Percentiles rank a stretch among this genome's conserved stretches.
Evolutionary conservation across 2,113 vertebrate species (phyloP).

Genomic region (Collichthys lucidus): DNA sequence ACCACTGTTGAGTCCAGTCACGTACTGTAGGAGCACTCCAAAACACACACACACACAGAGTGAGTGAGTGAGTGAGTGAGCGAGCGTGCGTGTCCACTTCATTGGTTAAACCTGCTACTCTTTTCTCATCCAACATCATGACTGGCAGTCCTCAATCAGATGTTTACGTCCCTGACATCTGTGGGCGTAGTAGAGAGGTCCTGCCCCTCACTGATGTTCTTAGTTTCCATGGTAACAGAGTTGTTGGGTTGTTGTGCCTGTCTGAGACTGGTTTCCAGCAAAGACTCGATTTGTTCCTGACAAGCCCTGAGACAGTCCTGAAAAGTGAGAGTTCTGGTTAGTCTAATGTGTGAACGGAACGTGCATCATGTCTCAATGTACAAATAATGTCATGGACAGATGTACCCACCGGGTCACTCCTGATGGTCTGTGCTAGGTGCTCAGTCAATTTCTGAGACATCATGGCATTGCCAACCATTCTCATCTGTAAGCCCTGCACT

Average conservation of each 20-base stretch:
- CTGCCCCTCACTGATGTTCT: slow-evolving; percentile 87
- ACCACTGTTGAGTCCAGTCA: neutral
- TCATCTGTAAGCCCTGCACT: slow-evolving; percentile 91
- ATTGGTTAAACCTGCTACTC: neutral
- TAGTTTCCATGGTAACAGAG: slow-evolving; percentile 88
- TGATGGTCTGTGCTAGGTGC: slow-evolving; percentile 93
- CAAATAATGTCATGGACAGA: neutral
- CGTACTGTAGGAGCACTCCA: neutral
- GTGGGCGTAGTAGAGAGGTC: slow-evolving; percentile 94
- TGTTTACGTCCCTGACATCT: slow-evolving; percentile 93
- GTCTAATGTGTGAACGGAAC: neutral
- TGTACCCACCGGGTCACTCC: slow-evolving; percentile 91
- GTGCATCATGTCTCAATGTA: neutral
- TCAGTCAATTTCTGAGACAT: slow-evolving; percentile 90
- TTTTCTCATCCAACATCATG: neutral
- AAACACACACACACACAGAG: too few species aligned
- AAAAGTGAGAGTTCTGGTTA: neutral
- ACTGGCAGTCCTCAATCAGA: slow-evolving; percentile 82
- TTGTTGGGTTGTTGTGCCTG: slow-evolving; percentile 84
- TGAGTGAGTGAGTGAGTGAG: too few species aligned
- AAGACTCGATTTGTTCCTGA: slow-evolving; percentile 95
- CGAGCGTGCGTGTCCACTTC: too few species aligned
- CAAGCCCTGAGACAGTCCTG: slow-evolving; percentile 96
- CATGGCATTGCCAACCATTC: slow-evolving; percentile 82
- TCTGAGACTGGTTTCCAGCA: slow-evolving; percentile 93